A percentile compares a stretch with the other conserved stretches of the same genome.
phyloP scores from a whole-genome alignment of 1,140 invertebrate species.

The Pissodes strobi region DNA sequence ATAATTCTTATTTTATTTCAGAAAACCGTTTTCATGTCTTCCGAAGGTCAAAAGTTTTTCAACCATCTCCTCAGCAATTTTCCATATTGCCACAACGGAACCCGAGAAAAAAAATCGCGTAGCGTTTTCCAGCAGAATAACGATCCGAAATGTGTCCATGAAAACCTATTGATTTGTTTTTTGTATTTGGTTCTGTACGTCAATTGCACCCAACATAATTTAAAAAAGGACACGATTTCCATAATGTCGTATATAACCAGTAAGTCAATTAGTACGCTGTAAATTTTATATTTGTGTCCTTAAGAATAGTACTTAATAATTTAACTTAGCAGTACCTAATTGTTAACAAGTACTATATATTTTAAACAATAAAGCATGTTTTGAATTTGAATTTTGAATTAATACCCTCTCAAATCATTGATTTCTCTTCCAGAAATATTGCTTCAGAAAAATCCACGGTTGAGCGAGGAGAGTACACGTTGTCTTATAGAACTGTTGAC shows the following conservation, averaged over 20 bases:
- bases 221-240: conserved; percentile 48
- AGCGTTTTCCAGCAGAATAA: conserved; percentile 41
- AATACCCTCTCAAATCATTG: no score
- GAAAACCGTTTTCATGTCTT: conserved; percentile 39
- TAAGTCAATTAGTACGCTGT: no score
- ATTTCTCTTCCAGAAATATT: conserved; percentile 28
- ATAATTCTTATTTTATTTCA: conserved; percentile 32
- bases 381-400: no score
- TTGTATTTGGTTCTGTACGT: conserved; percentile 58
- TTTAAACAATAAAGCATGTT: no score
- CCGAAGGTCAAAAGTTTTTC: conserved; percentile 43
- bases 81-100: conserved; percentile 40
- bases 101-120: conserved; percentile 26
- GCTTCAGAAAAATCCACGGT: conserved; percentile 14
- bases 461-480: conserved; percentile 35
- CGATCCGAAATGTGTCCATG: conserved; percentile 58
- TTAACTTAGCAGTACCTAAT: no score
- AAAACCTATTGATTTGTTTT: conserved; percentile 62
- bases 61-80: conserved; percentile 41
- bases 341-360: no score
- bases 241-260: conserved; percentile 59
- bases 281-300: no score
- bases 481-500: conserved; percentile 55
- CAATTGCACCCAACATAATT: conserved; percentile 53
- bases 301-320: no score